Evolutionary conservation across 2,888 invertebrate genomes (phyloP).

Genomic region (Auanema freiburgensis): DNA sequence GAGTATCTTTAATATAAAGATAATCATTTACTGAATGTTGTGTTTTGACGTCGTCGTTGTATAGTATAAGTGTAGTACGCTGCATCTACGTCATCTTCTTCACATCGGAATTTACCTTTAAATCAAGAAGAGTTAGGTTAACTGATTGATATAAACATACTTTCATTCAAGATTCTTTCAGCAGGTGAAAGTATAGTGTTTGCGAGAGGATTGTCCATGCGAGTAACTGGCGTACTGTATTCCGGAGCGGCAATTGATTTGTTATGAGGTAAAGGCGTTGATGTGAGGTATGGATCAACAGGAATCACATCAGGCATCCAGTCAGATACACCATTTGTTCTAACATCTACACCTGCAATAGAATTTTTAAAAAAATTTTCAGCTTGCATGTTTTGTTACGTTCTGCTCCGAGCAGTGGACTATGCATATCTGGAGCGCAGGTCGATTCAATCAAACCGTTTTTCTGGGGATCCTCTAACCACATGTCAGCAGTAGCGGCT

Average conservation of each 20-base stretch:
- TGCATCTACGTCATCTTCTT: conserved; percentile 54
- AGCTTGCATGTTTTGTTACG: background rate
- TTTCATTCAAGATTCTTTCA: conserved; percentile 44
- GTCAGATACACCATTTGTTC: conserved; percentile 19
- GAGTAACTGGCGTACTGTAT: conserved; percentile 2
- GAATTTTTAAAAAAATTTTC: background rate
- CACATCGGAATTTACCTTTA: conserved; percentile 34
- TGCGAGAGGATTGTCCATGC: conserved; percentile 16
- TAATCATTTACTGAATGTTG: no score
- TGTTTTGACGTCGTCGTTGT: conserved; percentile 17
- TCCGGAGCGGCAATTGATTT: conserved; percentile 6
- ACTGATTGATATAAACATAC: conserved; percentile 7
- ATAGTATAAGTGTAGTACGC: conserved; percentile 58
- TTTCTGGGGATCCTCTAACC: conserved; percentile 35
- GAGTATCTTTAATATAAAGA: no score
- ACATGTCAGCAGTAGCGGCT: conserved; percentile 23
- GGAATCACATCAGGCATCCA: conserved; percentile 50
- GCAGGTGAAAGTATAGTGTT: conserved; percentile 43
- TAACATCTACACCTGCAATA: background rate
- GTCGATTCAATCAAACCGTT: conserved; percentile 28
- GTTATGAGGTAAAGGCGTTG: conserved; percentile 19
- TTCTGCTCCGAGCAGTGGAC: conserved; percentile 23
- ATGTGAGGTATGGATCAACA: conserved; percentile 32
- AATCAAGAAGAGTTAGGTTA: background rate
- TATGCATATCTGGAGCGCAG: conserved; percentile 24